Conservation (phyloP, 2,888 invertebrate species). For the Zhengitettix transpicula region DNA sequence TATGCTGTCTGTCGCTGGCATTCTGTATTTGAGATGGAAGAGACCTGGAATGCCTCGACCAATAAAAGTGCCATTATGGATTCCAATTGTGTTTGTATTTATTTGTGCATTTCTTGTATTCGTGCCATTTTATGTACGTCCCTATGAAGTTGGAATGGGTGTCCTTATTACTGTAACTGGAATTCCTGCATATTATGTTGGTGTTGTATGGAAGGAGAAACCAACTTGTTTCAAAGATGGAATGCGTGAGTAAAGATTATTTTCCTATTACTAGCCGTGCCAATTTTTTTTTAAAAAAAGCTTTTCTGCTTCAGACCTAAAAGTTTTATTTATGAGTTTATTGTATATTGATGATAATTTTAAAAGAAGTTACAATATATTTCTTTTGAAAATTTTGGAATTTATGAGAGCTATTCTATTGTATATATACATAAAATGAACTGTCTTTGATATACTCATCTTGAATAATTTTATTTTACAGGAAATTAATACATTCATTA, state of each 20-base stretch:
- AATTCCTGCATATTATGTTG: conserved; percentile 61
- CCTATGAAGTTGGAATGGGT: conserved; percentile 63
- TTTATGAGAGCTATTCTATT: no score
- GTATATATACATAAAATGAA: no score
- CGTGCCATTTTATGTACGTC: conserved; percentile 62
- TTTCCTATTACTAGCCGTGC: no score
- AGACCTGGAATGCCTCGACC: conserved; percentile 63
- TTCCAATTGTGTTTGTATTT: conserved; percentile 60
- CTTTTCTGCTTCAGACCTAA: no score
- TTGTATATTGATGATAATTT: no score
- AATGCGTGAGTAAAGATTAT: conserved; percentile 37
- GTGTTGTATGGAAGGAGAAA: conserved; percentile 49
- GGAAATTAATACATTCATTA: no score
- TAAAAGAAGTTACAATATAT: no score
- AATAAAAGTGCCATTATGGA: conserved; percentile 57
- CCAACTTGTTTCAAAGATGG: conserved; percentile 39
- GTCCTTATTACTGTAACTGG: conserved; percentile 64
- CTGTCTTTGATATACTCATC: no score
- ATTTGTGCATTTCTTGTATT: conserved; percentile 63
- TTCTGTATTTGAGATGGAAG: conserved; percentile 68
- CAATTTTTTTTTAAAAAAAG: no score
- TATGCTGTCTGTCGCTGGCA: conserved; percentile 67
- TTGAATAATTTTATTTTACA: no score
- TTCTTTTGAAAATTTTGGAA: no score
- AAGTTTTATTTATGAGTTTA: no score